Base-by-base conservation (phyloP, 2,888 invertebrate species). In the Nomada flava region DNA sequence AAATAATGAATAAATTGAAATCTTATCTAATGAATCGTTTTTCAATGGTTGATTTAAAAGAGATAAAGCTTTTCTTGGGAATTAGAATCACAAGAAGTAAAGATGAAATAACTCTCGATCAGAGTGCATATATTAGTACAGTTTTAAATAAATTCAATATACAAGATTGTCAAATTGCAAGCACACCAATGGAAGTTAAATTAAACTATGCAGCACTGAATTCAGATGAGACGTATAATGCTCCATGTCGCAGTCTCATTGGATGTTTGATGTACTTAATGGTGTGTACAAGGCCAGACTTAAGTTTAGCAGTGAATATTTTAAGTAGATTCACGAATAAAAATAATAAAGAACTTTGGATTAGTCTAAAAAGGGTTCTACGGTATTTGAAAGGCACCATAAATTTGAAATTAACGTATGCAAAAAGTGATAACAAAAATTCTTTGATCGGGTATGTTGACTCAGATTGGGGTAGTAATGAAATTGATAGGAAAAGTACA, bases 341-440 rank as follows among this genome's bases (percentile, higher is more conserved):
- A 20, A 57, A 57, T 57, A 57, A 57, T 57, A 57, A 57, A 57
- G 57, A 57, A 57, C 23, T 57, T 20, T 26, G 57, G 57, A 57
- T 10, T 57, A 26, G 57, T 23, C 4, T 57, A 1, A 57, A 57
- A 57, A 13, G 26, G 23, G 13, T 57, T 57, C 20, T 57, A 9
- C 57, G 57, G 57, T 57, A 57, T 23, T 57, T 57, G 57, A 57
- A 57, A 57, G 57, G 57, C 57, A 3, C 23, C 7, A 57, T 57
- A 20, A 23, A 57, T 20, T 57, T 57, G 23, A 57, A 57, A 57
- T 57, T 57, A 57, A 57, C 57, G 23, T 57, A 57, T 57, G 23
- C 26, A 20, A 57, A 57, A 57, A 11, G 57, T 57, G 13, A 26
- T 20, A 23, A 57, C 5, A 23, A 57, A 11, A 57, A 57, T 57